Evolutionary conservation across 2,113 vertebrate species (phyloP).

Genomic region (Ameiurus melas): DNA sequence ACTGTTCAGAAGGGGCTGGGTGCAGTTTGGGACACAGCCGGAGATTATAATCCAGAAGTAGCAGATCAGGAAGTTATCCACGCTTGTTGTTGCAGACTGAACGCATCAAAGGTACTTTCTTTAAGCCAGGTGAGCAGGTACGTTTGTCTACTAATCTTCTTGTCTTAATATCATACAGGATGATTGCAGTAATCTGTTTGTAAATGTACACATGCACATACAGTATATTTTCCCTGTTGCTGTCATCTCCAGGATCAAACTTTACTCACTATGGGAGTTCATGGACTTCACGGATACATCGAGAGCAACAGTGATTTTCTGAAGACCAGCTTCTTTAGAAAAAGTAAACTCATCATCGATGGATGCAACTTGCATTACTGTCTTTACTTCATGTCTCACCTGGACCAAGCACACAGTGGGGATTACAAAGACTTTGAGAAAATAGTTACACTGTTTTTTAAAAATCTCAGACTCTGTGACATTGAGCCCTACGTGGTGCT

Average conservation of each 20-base stretch:
- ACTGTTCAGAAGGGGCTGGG: not conserved
- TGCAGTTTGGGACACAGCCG: not conserved
- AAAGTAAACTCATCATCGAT: constrained; percentile 78
- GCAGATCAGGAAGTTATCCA: not conserved
- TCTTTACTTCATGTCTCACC: constrained; percentile 70
- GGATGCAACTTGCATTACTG: constrained; percentile 76
- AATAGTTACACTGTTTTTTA: constrained; percentile 69
- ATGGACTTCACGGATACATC: not conserved
- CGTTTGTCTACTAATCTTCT: not conserved
- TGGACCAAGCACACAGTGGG: constrained; percentile 79
- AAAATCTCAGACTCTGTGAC: constrained; percentile 69
- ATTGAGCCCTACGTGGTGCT: constrained; percentile 80
- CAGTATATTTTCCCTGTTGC: not conserved
- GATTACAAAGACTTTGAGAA: constrained; percentile 78
- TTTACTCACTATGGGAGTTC: constrained; percentile 1
- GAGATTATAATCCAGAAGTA: not conserved
- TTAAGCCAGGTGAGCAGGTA: not conserved
- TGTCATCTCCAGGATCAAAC: not conserved
- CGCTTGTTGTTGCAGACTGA: not conserved
- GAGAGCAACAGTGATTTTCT: constrained; percentile 57
- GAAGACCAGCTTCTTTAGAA: constrained; percentile 64
- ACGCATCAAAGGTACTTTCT: not conserved
- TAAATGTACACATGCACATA: not conserved
- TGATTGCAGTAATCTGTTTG: not conserved
- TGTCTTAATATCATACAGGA: not conserved